phyloP scores from a whole-genome alignment of 2,797 vertebrate genomes.

The Bovichtus variegatus region DNA sequence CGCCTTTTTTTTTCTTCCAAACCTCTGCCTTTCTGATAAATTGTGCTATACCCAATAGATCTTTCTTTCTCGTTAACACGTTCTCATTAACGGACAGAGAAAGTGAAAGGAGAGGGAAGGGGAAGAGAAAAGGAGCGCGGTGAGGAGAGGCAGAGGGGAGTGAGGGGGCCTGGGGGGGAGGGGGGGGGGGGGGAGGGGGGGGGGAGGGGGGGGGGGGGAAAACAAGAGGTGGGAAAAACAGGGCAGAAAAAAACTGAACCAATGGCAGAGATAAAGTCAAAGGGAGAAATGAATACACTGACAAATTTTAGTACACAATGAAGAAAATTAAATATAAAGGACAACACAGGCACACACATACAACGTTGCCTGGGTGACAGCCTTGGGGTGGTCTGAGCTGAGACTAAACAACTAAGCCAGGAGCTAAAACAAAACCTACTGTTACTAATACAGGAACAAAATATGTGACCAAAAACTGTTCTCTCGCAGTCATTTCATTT shows the following conservation, averaged over 20 bases:
- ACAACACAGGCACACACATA: constrained; percentile 28
- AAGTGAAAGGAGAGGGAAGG: constrained; percentile 55
- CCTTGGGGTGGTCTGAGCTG: constrained; percentile 75
- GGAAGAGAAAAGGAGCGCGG: constrained; percentile 35
- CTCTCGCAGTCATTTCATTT: neutral
- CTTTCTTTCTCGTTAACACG: constrained; percentile 88
- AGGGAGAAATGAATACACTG: constrained; percentile 48
- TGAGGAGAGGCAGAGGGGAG: constrained; percentile 43
- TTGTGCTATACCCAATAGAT: constrained; percentile 87
- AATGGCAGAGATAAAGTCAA: constrained; percentile 57
- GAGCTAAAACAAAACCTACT: constrained; percentile 68
- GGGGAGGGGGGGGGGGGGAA: neutral
- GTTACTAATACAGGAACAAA: constrained; percentile 38
- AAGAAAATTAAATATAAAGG: constrained; percentile 47
- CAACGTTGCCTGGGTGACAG: constrained; percentile 69
- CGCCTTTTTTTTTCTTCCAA: constrained; percentile 73
- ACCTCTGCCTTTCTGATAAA: constrained; percentile 88
- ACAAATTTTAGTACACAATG: constrained; percentile 46
- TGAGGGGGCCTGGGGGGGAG: neutral
- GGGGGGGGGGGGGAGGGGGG: neutral
- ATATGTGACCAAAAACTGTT: constrained; percentile 6
- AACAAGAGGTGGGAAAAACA: constrained; percentile 54
- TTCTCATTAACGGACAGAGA: constrained; percentile 85
- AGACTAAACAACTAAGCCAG: constrained; percentile 78
- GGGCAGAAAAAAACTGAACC: constrained; percentile 42